Percentiles rank a stretch among this genome's conserved stretches.
Conservation (phyloP, 2,113 vertebrate species). For the Chloropsis hardwickii region DNA sequence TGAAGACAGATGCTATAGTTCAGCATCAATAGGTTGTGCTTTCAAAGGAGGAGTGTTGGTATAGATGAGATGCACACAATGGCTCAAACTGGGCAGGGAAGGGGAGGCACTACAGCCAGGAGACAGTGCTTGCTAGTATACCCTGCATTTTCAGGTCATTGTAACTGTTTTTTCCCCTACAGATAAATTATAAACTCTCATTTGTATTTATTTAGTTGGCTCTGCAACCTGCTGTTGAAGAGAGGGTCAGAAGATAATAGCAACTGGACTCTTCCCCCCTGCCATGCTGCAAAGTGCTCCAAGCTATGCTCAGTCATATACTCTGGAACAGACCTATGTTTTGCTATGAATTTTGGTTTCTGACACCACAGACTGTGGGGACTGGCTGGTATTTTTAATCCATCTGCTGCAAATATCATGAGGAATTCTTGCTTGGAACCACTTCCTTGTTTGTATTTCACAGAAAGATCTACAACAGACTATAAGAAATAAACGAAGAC, state of each 20-base stretch:
- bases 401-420: not conserved
- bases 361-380: not conserved
- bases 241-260: not conserved
- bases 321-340: not conserved
- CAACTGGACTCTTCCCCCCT: not conserved
- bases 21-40: not conserved
- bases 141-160: not conserved
- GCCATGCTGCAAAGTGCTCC: not conserved
- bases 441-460: not conserved
- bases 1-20: not conserved
- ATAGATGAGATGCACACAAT: not conserved
- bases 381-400: not conserved
- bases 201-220: not conserved
- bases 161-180: not conserved
- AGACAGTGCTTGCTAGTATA: not conserved
- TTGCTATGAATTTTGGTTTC: not conserved
- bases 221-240: not conserved
- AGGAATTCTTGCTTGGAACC: not conserved
- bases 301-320: not conserved
- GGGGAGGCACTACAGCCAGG: not conserved
- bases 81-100: not conserved
- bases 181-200: not conserved
- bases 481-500: not conserved
- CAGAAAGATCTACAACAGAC: not conserved
- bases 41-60: not conserved